Percentiles rank a stretch among this genome's conserved stretches.
Evolutionary conservation across 23 tunicate genomes (phyloP).

Genomic region (Pegea sp.): DNA sequence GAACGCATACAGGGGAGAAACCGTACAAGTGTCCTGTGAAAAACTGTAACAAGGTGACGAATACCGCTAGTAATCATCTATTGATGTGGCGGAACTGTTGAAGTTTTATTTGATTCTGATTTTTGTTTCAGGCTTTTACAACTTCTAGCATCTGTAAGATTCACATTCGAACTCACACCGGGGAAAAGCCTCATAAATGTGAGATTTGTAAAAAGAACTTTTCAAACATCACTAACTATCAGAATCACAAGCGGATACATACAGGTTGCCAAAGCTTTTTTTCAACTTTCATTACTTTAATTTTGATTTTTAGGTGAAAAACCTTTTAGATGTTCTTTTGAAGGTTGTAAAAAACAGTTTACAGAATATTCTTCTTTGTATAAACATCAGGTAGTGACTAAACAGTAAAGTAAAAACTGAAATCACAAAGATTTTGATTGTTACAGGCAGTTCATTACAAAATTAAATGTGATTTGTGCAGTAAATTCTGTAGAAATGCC

Average conservation of each 20-base stretch:
- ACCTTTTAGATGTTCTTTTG: conserved; percentile 39
- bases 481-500: no score
- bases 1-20: conserved; percentile 78
- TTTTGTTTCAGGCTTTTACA: conserved; percentile 36
- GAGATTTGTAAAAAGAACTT: conserved; percentile 35
- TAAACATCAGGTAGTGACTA: conserved; percentile 38
- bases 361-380: conserved; percentile 78
- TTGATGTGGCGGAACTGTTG: neutral
- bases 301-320: conserved; percentile 49
- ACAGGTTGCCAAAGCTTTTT: conserved; percentile 18
- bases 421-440: no score
- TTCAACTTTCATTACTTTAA: neutral
- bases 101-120: neutral
- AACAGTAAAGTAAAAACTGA: no score
- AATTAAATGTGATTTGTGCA: no score
- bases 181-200: conserved; percentile 72
- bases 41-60: conserved; percentile 53
- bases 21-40: conserved; percentile 72
- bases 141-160: conserved; percentile 73
- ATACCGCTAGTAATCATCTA: no score
- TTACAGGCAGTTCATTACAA: no score
- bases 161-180: conserved; percentile 83
- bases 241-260: conserved; percentile 59
- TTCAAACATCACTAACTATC: conserved; percentile 42
- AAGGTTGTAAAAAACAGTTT: conserved; percentile 37